Evolutionary conservation across 2,888 invertebrate genomes (phyloP).

Genomic region (Drosophila sordidapex): DNA sequence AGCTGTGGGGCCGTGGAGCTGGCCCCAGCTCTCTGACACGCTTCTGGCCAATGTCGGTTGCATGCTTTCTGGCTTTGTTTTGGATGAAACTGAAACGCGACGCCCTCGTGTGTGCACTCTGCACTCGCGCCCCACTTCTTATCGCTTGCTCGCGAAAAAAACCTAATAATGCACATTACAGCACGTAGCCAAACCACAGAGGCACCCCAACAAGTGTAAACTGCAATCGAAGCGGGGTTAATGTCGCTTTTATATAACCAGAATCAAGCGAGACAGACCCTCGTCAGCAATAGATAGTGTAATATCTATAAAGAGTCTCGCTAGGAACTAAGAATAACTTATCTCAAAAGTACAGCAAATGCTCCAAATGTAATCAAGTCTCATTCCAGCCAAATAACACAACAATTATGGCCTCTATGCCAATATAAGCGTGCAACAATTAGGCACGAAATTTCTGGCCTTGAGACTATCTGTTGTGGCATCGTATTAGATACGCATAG

Average conservation of each 20-base stretch:
- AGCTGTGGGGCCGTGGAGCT: slow-evolving; percentile 7
- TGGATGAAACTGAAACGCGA: slow-evolving; percentile 44
- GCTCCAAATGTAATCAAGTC: background rate
- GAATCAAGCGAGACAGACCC: background rate
- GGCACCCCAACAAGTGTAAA: slow-evolving; percentile 25
- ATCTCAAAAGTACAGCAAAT: background rate
- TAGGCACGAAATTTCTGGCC: slow-evolving; percentile 26
- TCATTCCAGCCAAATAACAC: slow-evolving; percentile 5
- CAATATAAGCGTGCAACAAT: slow-evolving; percentile 22
- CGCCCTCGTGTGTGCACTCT: slow-evolving; percentile 53
- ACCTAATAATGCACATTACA: slow-evolving; percentile 41
- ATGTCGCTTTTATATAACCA: slow-evolving; percentile 29
- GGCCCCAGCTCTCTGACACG: slow-evolving; percentile 53
- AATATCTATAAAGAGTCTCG: background rate
- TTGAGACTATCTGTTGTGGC: slow-evolving; percentile 25
- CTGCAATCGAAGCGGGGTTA: slow-evolving; percentile 43
- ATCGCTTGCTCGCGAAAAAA: slow-evolving; percentile 42
- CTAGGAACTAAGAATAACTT: background rate
- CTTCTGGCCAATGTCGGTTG: slow-evolving; percentile 73
- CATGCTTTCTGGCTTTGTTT: slow-evolving; percentile 46
- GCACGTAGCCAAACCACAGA: slow-evolving; percentile 43
- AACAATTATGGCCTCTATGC: slow-evolving; percentile 24
- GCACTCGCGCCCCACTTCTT: slow-evolving; percentile 62
- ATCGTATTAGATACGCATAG: slow-evolving; percentile 53
- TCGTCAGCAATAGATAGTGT: background rate